Percentiles rank a stretch among this genome's conserved stretches.
phyloP scores from a whole-genome alignment of 2,113 vertebrate species.

The Ochotona princeps region DNA sequence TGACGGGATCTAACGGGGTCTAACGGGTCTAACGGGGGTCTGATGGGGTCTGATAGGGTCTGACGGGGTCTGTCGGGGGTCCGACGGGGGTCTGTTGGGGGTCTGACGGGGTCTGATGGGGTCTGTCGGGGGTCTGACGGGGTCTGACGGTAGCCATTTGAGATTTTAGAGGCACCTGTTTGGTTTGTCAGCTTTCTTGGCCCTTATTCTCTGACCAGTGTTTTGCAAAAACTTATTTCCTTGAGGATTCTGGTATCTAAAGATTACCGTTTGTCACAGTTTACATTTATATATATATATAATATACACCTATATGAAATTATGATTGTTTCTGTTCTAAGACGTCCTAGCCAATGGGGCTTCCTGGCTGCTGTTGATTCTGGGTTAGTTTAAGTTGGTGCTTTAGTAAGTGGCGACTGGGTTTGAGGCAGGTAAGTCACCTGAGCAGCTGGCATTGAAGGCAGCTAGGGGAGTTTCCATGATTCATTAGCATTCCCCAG shows the following conservation, averaged over 20 bases:
- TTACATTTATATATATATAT: too few relatives aligned
- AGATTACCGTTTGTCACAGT: not conserved
- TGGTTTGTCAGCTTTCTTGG: not conserved
- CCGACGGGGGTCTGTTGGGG: too few relatives aligned
- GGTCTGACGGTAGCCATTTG: not conserved
- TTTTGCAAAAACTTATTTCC: not conserved
- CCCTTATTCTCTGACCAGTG: not conserved
- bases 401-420: conserved; percentile 2
- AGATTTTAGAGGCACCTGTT: not conserved
- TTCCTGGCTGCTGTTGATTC: not conserved
- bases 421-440: not conserved
- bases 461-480: not conserved
- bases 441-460: not conserved
- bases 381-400: not conserved
- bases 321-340: not conserved
- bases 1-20: too few relatives aligned
- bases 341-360: not conserved
- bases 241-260: not conserved
- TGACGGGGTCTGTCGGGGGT: too few relatives aligned
- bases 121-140: too few relatives aligned
- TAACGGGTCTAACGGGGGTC: too few relatives aligned
- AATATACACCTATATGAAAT: too few relatives aligned
- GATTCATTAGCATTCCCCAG: not conserved
- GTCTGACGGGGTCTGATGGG: too few relatives aligned
- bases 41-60: too few relatives aligned